These are phyloP conservation scores for Morpho achilles DNA, from an alignment of 2,888 invertebrate species.

Conservation along the genomic window DNA sequence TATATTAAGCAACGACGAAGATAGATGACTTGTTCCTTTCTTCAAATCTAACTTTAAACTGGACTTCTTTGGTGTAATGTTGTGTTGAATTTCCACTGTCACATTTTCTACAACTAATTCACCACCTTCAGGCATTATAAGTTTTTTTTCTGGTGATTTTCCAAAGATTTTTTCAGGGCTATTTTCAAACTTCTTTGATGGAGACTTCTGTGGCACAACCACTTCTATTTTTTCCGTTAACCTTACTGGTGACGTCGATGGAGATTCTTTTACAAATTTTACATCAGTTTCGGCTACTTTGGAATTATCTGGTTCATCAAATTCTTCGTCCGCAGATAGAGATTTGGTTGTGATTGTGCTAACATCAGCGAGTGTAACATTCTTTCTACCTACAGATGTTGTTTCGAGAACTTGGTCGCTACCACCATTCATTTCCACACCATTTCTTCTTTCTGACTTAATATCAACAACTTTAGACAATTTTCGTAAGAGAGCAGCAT, in stretches of 20 bases:
- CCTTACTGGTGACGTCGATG: conserved; percentile 22
- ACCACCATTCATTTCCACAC: conserved; percentile 61
- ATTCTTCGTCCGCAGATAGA: conserved; percentile 46
- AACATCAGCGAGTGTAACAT: conserved; percentile 62
- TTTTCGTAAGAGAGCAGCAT: conserved; percentile 64
- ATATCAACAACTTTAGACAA: conserved; percentile 69
- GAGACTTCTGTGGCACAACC: conserved; percentile 11
- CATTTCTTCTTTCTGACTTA: conserved; percentile 54
- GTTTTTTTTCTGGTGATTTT: conserved; percentile 36
- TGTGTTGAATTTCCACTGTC: conserved; percentile 72
- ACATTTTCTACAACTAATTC: conserved; percentile 67
- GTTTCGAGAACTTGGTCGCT: conserved; percentile 49
- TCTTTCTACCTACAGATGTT: conserved; percentile 40
- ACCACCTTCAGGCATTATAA: conserved; percentile 40
- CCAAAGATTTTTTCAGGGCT: conserved; percentile 30
- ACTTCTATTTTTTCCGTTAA: conserved; percentile 5
- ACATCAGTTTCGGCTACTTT: conserved; percentile 26
- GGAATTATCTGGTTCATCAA: conserved; percentile 33
- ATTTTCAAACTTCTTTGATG: conserved; percentile 21
- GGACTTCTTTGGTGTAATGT: conserved; percentile 71
- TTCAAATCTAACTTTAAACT: conserved; percentile 68
- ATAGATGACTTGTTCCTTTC: conserved; percentile 66
- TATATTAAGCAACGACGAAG: conserved; percentile 66
- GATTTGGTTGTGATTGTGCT: conserved; percentile 67
- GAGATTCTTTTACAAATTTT: conserved; percentile 3